These are phyloP conservation scores for Auanema freiburgensis DNA, from an alignment of 2,888 invertebrate species.

Conservation along the genomic window DNA sequence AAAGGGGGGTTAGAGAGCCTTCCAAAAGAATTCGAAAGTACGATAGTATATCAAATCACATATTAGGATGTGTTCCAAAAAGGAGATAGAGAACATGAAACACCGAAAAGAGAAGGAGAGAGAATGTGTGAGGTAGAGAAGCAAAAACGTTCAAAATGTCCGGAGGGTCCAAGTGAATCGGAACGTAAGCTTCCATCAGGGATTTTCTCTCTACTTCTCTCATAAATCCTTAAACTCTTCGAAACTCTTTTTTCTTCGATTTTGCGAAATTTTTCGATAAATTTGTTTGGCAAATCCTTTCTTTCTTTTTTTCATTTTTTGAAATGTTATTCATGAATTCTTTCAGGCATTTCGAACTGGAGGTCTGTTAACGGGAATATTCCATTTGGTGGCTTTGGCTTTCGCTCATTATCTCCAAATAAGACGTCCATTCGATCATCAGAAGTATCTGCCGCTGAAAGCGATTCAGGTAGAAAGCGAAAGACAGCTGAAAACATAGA, in stretches of 20 bases:
- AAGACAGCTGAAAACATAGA: no score
- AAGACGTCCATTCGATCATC: constrained; percentile 72
- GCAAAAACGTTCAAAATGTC: background rate
- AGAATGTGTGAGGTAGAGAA: no score
- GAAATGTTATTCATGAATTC: background rate
- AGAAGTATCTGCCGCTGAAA: constrained; percentile 63
- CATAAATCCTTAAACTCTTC: no score
- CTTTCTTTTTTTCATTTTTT: no score
- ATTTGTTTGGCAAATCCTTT: no score
- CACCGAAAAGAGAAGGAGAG: background rate
- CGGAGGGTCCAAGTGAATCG: background rate
- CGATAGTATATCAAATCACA: background rate
- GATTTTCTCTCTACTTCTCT: no score
- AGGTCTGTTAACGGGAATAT: constrained; percentile 72
- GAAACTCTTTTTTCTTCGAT: no score
- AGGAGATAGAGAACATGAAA: background rate
- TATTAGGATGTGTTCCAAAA: no score
- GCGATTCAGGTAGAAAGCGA: constrained; percentile 33
- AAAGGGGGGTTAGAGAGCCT: background rate
- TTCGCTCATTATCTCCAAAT: constrained; percentile 75
- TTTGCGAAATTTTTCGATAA: no score
- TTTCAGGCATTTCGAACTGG: constrained; percentile 68
- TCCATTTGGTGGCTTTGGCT: constrained; percentile 73
- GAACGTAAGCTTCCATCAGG: no score
- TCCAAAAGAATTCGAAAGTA: background rate